Evolutionary conservation across 1,140 invertebrate genomes (phyloP), one percentile per base, ranked within the genome.

Genomic region (Liolophura sinensis): DNA sequence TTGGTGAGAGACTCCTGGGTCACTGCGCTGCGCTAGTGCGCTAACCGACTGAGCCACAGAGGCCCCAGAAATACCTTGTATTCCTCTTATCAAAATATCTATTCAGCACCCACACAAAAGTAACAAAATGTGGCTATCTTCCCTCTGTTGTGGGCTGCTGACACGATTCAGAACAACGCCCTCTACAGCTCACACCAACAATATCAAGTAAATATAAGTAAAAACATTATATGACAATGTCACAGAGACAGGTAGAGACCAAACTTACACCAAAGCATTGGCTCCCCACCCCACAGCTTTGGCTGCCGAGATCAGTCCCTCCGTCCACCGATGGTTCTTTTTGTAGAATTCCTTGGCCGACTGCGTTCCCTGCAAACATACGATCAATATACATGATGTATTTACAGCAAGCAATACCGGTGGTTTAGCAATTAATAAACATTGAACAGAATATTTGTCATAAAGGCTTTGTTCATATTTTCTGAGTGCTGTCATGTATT

Each of bases 321-420:
- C 96, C 0, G 96, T 98, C 97, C 97, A 99, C 79, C 97, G 92
- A 83, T 98, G 96, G 85, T 99, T 99, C 73, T 95, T 87, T 82
- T 98, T 96, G 84, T 99, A 99, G 86, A 99, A 99, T 78, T 99
- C 97, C 81, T 87, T 93, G 1, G 90, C 91, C 27, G 91, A 91
- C 4, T 91, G 89, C 40, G 91, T 91, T 16, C 93, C 91, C 91
- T 91, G 70, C 57, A 78, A 72, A 55, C 72, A 55, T 9, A 40
- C 31, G 31, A 40, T 40, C 31, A 40, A 5, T 40, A 3, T 9
- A 40, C 3, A 40, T n/a, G 31, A 3, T 40, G 9, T 9, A 40
- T 40, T 3, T 9, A 9, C 31, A 40, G 9, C 31, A 40, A 5
- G n/a, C n/a, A n/a, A n/a, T n/a, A n/a, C n/a, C n/a, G n/a, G n/a